Evolutionary conservation across 92 coral and sea anemone genomes (phyloP).

Genomic region (Epizoanthus fatuus): DNA sequence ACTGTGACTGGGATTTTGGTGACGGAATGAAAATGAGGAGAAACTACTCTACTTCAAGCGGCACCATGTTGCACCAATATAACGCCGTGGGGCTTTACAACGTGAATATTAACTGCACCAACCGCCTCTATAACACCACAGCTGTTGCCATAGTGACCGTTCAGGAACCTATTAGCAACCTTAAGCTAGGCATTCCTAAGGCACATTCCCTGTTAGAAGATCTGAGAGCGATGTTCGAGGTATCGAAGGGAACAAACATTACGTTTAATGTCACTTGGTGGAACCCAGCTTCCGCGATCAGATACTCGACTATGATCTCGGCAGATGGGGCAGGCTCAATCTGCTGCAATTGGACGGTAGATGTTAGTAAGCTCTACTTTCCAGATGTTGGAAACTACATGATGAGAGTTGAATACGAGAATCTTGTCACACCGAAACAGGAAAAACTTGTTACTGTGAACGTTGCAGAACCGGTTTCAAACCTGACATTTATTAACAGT

Average conservation of each 20-base stretch:
- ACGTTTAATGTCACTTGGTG: conserved; percentile 65
- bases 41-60: conserved; percentile 67
- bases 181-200: conserved; percentile 52
- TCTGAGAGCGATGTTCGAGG: conserved; percentile 43
- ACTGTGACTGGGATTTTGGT: conserved; percentile 88
- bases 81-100: conserved; percentile 50
- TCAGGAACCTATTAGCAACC: conserved; percentile 69
- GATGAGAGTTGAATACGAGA: conserved; percentile 58
- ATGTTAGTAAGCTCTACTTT: conserved; percentile 45
- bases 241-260: conserved; percentile 73
- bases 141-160: conserved; percentile 54
- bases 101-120: conserved; percentile 71
- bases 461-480: conserved; percentile 68
- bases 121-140: conserved; percentile 75
- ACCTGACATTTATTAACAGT: conserved; percentile 34
- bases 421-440: conserved; percentile 68
- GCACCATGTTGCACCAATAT: conserved; percentile 57
- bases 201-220: conserved; percentile 62
- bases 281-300: conserved; percentile 16
- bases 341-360: conserved; percentile 43
- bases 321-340: conserved; percentile 30
- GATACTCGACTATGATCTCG: conserved; percentile 13
- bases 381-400: conserved; percentile 57
- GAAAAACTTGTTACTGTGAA: conserved; percentile 37
- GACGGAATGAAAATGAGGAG: conserved; percentile 42